phyloP scores from a whole-genome alignment of 2,888 invertebrate species.

The Plutella xylostella region DNA sequence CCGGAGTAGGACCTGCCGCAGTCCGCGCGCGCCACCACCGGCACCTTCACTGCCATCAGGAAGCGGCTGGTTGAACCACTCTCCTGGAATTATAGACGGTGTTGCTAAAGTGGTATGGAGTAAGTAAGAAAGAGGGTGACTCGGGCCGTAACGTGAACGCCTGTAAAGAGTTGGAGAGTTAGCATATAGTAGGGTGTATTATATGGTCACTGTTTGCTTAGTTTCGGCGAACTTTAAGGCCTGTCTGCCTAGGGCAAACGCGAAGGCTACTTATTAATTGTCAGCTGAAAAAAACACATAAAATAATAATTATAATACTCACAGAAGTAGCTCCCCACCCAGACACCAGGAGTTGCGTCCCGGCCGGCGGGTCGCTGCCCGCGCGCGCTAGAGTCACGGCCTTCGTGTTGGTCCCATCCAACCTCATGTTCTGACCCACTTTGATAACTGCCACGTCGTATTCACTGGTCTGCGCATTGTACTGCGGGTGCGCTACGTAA shows the following conservation, averaged over 20 bases:
- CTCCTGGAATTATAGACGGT: slow-evolving; percentile 29
- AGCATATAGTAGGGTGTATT: too few species aligned
- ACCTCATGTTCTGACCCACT: slow-evolving; percentile 31
- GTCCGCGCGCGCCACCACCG: slow-evolving; percentile 24
- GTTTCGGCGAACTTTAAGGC: too few species aligned
- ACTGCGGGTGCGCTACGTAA: slow-evolving; percentile 40
- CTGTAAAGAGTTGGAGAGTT: too few species aligned
- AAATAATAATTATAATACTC: too few species aligned
- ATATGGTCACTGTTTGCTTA: too few species aligned
- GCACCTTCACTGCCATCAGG: slow-evolving; percentile 34
- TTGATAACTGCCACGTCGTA: slow-evolving; percentile 55
- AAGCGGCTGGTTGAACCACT: slow-evolving; percentile 28
- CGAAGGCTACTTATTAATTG: too few species aligned
- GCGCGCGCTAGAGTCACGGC: slow-evolving; percentile 25
- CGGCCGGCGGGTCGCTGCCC: slow-evolving; percentile 25
- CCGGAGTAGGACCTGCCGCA: slow-evolving; percentile 26
- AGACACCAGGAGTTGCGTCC: slow-evolving; percentile 31
- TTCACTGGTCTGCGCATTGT: slow-evolving; percentile 39
- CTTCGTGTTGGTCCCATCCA: slow-evolving; percentile 33
- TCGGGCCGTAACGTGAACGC: too few species aligned
- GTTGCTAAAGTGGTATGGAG: too few species aligned
- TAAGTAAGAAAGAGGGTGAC: too few species aligned
- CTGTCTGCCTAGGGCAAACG: too few species aligned
- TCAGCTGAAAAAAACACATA: too few species aligned
- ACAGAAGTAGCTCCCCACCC: slow-evolving; percentile 55